phyloP scores from a whole-genome alignment of 2,113 vertebrate genomes.

The Perognathus longimembris region DNA sequence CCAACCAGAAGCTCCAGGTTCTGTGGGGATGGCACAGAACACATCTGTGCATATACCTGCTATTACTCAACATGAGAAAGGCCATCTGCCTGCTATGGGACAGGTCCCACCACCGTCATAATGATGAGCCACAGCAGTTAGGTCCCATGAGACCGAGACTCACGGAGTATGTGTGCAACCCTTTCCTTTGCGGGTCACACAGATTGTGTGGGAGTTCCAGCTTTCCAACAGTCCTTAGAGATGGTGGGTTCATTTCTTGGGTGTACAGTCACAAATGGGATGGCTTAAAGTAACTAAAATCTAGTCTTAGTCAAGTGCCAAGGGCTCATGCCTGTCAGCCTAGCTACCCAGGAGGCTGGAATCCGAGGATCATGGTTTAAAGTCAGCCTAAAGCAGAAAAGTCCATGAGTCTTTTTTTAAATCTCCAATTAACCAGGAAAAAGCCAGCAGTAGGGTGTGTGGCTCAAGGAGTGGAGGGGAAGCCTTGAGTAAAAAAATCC shows the following conservation, averaged over 20 bases:
- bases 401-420: too few species aligned
- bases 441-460: too few species aligned
- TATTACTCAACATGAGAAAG: neutral
- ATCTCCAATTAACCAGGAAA: too few species aligned
- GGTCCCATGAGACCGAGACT: fast-evolving
- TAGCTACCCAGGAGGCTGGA: too few species aligned
- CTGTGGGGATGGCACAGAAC: neutral
- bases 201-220: neutral
- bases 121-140: neutral
- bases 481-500: too few species aligned
- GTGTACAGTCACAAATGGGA: neutral
- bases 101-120: neutral
- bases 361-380: too few species aligned
- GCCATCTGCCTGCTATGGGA: neutral
- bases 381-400: too few species aligned
- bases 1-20: neutral
- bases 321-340: too few species aligned
- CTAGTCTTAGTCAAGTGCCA: too few species aligned
- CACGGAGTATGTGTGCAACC: neutral
- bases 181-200: too few species aligned
- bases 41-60: neutral
- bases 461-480: too few species aligned
- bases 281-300: neutral
- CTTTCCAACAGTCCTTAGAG: too few species aligned
- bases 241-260: neutral